Conservation (phyloP, 2,888 invertebrate species). For the Xiphydria camelus region DNA sequence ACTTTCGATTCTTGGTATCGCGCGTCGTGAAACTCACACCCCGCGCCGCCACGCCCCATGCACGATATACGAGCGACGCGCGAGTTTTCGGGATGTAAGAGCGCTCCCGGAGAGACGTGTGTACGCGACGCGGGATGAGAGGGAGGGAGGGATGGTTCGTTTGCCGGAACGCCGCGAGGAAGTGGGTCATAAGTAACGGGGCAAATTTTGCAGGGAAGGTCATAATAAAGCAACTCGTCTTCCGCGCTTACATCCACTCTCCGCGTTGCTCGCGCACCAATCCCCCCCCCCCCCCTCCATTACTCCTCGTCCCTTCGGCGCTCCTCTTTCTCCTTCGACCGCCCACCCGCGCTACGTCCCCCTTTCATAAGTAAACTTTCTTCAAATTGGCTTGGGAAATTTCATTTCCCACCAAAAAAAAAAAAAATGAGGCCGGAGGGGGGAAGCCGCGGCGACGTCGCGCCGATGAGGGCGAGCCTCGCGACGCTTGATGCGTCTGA, state of each 20-base stretch:
- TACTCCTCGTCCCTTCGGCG: not conserved
- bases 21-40: too few species aligned
- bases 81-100: too few species aligned
- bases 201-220: not conserved
- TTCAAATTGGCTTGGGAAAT: constrained; percentile 36
- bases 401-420: constrained; percentile 26
- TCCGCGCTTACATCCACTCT: not conserved
- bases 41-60: too few species aligned
- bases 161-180: not conserved
- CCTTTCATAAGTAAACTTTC: constrained; percentile 30
- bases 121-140: too few species aligned
- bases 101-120: too few species aligned
- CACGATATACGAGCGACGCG: too few species aligned
- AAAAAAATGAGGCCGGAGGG: not conserved
- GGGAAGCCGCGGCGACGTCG: too few species aligned
- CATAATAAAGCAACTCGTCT: constrained; percentile 1
- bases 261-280: not conserved
- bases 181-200: not conserved
- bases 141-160: too few species aligned
- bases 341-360: not conserved
- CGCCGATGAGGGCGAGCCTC: too few species aligned
- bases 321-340: not conserved
- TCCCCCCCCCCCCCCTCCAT: not conserved
- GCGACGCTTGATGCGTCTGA: too few species aligned
- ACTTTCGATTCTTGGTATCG: too few species aligned